Evolutionary conservation across 1,140 invertebrate species (phyloP), one percentile per base, ranked within the genome.

Genomic region (Penaeus vannamei): DNA sequence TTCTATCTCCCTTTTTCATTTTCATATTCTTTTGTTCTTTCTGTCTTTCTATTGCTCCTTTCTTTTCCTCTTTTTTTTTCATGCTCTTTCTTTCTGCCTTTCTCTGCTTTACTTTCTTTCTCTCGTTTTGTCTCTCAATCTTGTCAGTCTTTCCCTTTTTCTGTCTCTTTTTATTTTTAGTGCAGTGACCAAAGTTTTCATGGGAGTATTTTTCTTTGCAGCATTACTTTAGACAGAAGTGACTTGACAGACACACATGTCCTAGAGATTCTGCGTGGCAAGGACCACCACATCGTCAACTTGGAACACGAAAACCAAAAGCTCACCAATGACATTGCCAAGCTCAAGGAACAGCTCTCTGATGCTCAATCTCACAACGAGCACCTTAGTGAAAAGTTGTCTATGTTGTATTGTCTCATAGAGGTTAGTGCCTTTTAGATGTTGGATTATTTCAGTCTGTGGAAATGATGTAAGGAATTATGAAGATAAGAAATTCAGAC

Each of bases 321-420:
- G 60, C 64, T 86, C 23, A 79, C 66, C 23, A 90, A 87, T 29
- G 66, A 82, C 2, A 59, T 87, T 23, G 84, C 85, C 17, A 29
- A 59, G 29, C 85, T 90, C 20, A 79, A 53, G 20, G 84, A 86
- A 64, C 42, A 90, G 46, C 42, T 90, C 8, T 46, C 79, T 12
- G 62, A 79, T 42, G 64, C 81, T n/a, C 29, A 72, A 17, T 46
- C 62, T 5, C 89, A 90, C 59, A 26, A 90, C 20, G 89, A 86
- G 20, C 89, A 87, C 60, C 85, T 90, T 29, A 61, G 42, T n/a
- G 89, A 90, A 77, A 90, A 90, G 81, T 66, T 90, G n/a, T 86
- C 84, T 32, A 86, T 90, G 85, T 72, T 90, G 10, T 84, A 82
- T 32, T 86, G 79, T 42, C 80, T 86, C 29, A 62, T 90, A 7